These are phyloP conservation scores for Trissolcus japonicus DNA, from an alignment of 2,888 invertebrate species.

Conservation along the genomic window DNA sequence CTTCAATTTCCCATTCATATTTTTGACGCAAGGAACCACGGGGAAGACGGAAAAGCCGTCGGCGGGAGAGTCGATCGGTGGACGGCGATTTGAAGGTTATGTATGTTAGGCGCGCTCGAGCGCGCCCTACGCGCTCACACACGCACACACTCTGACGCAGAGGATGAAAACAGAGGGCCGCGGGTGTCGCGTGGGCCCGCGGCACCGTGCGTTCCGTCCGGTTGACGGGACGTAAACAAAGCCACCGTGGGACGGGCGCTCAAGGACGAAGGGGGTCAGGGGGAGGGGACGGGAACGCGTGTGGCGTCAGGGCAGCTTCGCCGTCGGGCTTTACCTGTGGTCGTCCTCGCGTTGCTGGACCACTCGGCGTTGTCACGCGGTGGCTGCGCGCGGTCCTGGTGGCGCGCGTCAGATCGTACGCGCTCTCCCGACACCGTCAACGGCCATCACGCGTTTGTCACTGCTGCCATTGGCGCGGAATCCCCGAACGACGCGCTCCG, in stretches of 20 bases:
- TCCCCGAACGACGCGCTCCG: constrained; percentile 13
- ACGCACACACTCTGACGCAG: constrained; percentile 17
- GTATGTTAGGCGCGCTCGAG: constrained; percentile 29
- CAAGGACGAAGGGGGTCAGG: constrained; percentile 1
- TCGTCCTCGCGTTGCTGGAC: no score
- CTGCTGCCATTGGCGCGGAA: constrained; percentile 44
- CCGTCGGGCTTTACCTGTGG: no score
- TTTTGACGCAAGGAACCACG: background rate
- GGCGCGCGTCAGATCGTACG: constrained; percentile 19
- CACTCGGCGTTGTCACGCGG: constrained; percentile 1
- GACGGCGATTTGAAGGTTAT: constrained; percentile 22
- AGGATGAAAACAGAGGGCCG: constrained; percentile 58
- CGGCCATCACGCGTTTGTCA: constrained; percentile 45
- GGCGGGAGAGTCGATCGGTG: background rate
- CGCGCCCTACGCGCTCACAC: constrained; percentile 30
- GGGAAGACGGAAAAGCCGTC: background rate
- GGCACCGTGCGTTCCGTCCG: background rate
- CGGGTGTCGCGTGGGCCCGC: constrained; percentile 4
- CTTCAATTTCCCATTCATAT: no score
- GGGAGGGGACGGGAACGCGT: constrained; percentile 7
- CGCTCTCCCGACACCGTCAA: constrained; percentile 38
- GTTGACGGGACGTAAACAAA: constrained; percentile 2
- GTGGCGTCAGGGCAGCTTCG: constrained; percentile 11
- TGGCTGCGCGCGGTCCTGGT: constrained; percentile 11
- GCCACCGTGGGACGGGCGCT: constrained; percentile 1